phyloP scores from a whole-genome alignment of 2,888 invertebrate species.

The Lymantria dispar region DNA sequence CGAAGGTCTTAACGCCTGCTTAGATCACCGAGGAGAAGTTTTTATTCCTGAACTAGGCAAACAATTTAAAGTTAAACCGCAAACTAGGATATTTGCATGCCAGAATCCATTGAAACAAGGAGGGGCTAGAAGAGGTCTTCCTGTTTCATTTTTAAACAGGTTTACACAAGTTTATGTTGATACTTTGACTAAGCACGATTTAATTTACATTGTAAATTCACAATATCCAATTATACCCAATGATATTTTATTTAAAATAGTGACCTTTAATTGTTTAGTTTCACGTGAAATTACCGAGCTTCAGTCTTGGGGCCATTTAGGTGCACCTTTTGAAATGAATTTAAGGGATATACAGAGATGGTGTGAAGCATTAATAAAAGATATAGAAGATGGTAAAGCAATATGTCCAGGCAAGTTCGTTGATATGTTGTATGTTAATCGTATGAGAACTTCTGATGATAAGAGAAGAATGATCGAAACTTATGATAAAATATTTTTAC shows the following conservation, averaged over 20 bases:
- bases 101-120: constrained; percentile 99
- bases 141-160: constrained; percentile 97
- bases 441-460: constrained; percentile 92
- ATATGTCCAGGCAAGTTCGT: constrained; percentile 84
- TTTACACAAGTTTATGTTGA: constrained; percentile 94
- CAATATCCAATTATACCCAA: constrained; percentile 84
- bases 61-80: constrained; percentile 88
- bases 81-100: constrained; percentile 96
- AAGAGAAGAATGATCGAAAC: constrained; percentile 85
- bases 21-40: constrained; percentile 98
- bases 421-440: constrained; percentile 91
- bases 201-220: constrained; percentile 84
- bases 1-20: constrained; percentile 98
- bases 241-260: constrained; percentile 86
- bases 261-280: constrained; percentile 89
- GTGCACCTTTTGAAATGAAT: constrained; percentile 98
- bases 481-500: constrained; percentile 75
- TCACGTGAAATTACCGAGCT: constrained; percentile 84
- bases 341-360: constrained; percentile 96
- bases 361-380: constrained; percentile 88
- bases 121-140: constrained; percentile 96
- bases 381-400: constrained; percentile 43
- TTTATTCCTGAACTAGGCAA: constrained; percentile 96
- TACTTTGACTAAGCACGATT: constrained; percentile 85
- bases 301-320: constrained; percentile 88